phyloP scores from a whole-genome alignment of 2,888 invertebrate genomes.

The Hirtodrosophila cameraria region DNA sequence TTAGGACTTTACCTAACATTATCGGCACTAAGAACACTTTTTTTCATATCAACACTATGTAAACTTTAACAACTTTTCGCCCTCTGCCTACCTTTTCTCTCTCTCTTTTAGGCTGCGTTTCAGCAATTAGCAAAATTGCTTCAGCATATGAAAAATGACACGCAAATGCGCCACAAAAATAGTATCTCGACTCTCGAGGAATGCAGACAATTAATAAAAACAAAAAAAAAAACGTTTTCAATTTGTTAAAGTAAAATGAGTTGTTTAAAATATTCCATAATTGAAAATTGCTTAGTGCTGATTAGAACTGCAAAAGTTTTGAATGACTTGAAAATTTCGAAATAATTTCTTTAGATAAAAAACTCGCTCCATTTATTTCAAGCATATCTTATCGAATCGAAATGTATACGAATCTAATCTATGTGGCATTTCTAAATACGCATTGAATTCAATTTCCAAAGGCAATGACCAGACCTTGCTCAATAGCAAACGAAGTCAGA shows the following conservation, averaged over 20 bases:
- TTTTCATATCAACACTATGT: conserved; percentile 37
- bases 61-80: conserved; percentile 23
- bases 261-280: conserved; percentile 3
- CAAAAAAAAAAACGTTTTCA: conserved; percentile 1
- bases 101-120: neutral
- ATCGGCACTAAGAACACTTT: conserved; percentile 45
- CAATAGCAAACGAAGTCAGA: conserved; percentile 38
- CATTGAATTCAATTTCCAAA: no score
- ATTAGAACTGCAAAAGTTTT: conserved; percentile 8
- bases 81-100: neutral
- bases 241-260: conserved; percentile 13
- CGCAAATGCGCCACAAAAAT: conserved; percentile 36
- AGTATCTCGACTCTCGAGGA: conserved; percentile 22
- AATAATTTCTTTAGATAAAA: neutral
- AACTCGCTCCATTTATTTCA: conserved; percentile 22
- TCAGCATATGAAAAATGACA: conserved; percentile 33
- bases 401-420: conserved; percentile 28
- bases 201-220: conserved; percentile 14
- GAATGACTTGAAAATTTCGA: neutral
- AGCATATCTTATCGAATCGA: conserved; percentile 39
- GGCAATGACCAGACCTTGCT: conserved; percentile 52
- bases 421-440: conserved; percentile 10
- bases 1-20: conserved; percentile 11
- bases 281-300: neutral
- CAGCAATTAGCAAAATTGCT: conserved; percentile 59